phyloP scores from a whole-genome alignment of 2,888 invertebrate genomes.

The Thumatha senex region DNA sequence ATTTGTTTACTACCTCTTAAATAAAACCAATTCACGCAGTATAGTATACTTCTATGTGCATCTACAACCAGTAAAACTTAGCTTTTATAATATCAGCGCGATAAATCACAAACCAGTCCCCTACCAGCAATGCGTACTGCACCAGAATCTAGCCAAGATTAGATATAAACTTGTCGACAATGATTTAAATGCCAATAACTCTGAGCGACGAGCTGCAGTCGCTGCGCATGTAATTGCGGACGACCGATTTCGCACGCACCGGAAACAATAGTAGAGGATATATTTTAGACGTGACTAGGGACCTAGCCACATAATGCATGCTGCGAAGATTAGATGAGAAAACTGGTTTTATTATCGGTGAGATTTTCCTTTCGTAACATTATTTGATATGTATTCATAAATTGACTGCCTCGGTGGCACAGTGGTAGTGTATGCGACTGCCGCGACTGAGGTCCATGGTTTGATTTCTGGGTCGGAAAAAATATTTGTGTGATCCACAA shows the following conservation, averaged over 20 bases:
- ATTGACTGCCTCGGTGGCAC: too few relatives aligned
- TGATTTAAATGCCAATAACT: slow-evolving; percentile 57
- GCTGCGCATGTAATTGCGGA: slow-evolving; percentile 47
- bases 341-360: background rate
- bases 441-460: too few relatives aligned
- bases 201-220: slow-evolving; percentile 28
- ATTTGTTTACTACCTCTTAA: too few relatives aligned
- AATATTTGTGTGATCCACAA: too few relatives aligned
- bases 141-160: slow-evolving; percentile 26
- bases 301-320: background rate
- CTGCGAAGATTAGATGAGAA: background rate
- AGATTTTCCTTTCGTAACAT: background rate
- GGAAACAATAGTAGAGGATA: slow-evolving; percentile 47
- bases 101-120: slow-evolving; percentile 25
- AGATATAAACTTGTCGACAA: slow-evolving; percentile 40
- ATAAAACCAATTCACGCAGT: background rate
- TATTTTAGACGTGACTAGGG: slow-evolving; percentile 29
- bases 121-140: slow-evolving; percentile 28
- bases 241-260: slow-evolving; percentile 48
- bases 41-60: background rate
- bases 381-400: background rate
- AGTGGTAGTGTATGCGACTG: too few relatives aligned
- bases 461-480: too few relatives aligned
- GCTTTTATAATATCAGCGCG: slow-evolving; percentile 6
- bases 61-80: slow-evolving; percentile 5